Evolutionary conservation across 2,888 invertebrate genomes (phyloP), one percentile per base, ranked within the genome.

Genomic region (Anorthoa munda): DNA sequence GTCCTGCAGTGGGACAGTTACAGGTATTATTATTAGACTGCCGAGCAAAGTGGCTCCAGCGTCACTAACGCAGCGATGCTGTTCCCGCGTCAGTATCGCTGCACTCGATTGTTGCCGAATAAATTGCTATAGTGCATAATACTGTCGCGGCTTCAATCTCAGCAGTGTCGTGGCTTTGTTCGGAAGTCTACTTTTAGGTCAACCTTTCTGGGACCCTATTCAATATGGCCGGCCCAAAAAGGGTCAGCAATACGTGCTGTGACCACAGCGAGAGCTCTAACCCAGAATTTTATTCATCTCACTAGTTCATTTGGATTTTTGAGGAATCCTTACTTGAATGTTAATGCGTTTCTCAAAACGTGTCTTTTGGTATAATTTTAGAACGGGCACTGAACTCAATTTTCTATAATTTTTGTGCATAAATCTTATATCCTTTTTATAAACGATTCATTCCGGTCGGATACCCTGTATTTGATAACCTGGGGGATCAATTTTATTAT

Each of bases 321-420:
- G 18, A 65, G 53, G 46, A 66, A 65, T 18, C 21, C 50, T 50
- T 59, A 15, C 48, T 48, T 51, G 66, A 77, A 73, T 79, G 13
- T 56, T 61, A 72, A 72, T 59, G 17, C 71, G 23, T 7, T 5
- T 11, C 15, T 21, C n/a, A 53, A 60, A 53, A 26, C 53, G 1
- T 21, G 15, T 53, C 17, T 65, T 13, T 53, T 31, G 1, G 21
- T 55, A n/a, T 17, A 17, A 58, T 59, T 46, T 39, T 13, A 18
- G 15, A 4, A 23, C 18, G 23, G 45, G 9, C 21, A n/a, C 0
- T 48, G 39, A 26, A 56, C n/a, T 26, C n/a, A 1, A 15, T 39
- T 53, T 74, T 21, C 12, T n/a, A 21, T 13, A 15, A 15, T 59
- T 17, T 15, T 17, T 17, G 31, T 39, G 0, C 2, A 12, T 55